A percentile compares a stretch with the other conserved stretches of the same genome.
phyloP scores from a whole-genome alignment of 2,888 invertebrate species.

The Nemapogon koenigi region DNA sequence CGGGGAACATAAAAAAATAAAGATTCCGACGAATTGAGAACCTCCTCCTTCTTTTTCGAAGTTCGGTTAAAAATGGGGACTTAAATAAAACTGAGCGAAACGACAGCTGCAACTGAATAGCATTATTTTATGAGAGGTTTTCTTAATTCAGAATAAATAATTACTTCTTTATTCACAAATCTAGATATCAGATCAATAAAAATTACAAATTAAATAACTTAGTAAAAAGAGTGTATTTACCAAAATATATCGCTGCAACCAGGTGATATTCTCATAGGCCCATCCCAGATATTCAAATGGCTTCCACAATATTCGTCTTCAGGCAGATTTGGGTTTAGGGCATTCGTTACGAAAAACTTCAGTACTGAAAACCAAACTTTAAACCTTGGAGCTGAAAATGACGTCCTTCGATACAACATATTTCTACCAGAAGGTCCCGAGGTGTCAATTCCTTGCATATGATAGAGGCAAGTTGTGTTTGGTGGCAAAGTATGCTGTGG shows the following conservation, averaged over 20 bases:
- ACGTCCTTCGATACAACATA: constrained; percentile 59
- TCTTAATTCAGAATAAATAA: too few species aligned
- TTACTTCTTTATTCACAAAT: too few species aligned
- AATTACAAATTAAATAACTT: too few species aligned
- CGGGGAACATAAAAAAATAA: too few species aligned
- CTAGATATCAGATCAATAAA: too few species aligned
- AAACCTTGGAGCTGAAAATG: constrained; percentile 72
- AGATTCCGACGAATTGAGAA: too few species aligned
- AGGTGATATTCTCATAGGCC: constrained; percentile 77
- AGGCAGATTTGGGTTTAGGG: constrained; percentile 68
- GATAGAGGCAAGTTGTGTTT: constrained; percentile 89
- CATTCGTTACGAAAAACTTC: constrained; percentile 81
- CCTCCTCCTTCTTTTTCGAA: too few species aligned
- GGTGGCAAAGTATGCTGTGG: constrained; percentile 86
- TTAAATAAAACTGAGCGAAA: too few species aligned
- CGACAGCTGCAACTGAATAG: too few species aligned
- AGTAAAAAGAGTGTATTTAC: constrained; percentile 61
- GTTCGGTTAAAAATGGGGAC: too few species aligned
- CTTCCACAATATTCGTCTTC: constrained; percentile 82
- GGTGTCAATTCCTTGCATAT: constrained; percentile 72
- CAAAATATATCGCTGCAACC: constrained; percentile 83
- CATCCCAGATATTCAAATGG: constrained; percentile 88
- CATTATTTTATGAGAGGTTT: too few species aligned
- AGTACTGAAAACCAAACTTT: constrained; percentile 86
- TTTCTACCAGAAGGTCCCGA: constrained; percentile 64